These are phyloP conservation scores for Macroramphosus scolopax DNA, from an alignment of 2,797 vertebrate genomes.

Conservation along the genomic window DNA sequence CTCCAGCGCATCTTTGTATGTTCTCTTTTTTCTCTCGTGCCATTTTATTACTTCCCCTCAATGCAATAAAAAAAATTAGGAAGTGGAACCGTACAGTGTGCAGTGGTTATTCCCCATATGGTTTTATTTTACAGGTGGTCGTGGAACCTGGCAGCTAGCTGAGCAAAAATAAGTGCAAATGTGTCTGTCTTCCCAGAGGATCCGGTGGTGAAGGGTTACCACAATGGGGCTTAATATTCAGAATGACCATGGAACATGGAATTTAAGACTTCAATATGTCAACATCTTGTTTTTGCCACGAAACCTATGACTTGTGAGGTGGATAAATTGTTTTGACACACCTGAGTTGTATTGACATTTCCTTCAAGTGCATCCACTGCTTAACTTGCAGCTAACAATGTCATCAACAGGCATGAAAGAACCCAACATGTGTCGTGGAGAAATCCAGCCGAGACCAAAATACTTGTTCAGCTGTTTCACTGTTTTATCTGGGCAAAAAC, in stretches of 20 bases:
- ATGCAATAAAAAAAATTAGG: conserved; percentile 31
- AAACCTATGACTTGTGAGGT: not conserved
- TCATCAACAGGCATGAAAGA: conserved; percentile 7
- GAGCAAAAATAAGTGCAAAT: too few species aligned
- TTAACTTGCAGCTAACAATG: not conserved
- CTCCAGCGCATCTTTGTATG: conserved; percentile 26
- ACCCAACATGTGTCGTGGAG: conserved; percentile 1
- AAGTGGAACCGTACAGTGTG: conserved; percentile 4
- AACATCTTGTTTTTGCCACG: conserved; percentile 8
- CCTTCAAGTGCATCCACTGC: not conserved
- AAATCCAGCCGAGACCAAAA: conserved; percentile 8
- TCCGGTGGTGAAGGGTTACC: too few species aligned
- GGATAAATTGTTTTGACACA: conserved; percentile 3
- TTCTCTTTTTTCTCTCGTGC: conserved; percentile 3
- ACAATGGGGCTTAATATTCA: too few species aligned
- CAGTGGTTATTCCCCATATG: not conserved
- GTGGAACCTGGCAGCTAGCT: not conserved
- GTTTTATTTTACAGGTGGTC: conserved; percentile 14
- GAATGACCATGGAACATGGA: too few species aligned
- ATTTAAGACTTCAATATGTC: too few species aligned
- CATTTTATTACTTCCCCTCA: conserved; percentile 34
- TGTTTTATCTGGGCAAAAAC: too few species aligned
- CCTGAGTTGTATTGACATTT: conserved; percentile 1
- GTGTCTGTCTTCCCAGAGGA: too few species aligned
- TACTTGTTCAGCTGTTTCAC: not conserved